Percentiles rank a stretch among this genome's conserved stretches.
Evolutionary conservation across 1,140 invertebrate genomes (phyloP).

Genomic region (Sitobion miscanthi): DNA sequence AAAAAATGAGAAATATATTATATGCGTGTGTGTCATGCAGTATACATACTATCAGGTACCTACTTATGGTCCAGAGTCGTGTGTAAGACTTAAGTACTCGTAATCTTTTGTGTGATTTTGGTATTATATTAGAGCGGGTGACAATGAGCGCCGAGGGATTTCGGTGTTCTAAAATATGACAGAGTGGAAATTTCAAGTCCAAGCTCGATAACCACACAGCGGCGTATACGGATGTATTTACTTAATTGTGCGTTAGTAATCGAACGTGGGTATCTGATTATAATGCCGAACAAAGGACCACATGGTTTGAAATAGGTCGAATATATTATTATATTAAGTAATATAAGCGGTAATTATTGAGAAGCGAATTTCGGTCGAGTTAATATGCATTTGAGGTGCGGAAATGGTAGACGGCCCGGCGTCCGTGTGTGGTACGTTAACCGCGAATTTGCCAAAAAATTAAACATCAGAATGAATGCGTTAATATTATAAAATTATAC

Average conservation of each 20-base stretch:
- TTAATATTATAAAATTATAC: neutral
- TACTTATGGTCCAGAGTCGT: neutral
- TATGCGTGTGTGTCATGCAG: neutral
- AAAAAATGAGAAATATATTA: neutral
- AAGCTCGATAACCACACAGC: neutral
- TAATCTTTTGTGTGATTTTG: neutral
- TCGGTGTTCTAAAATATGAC: neutral
- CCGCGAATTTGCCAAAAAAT: neutral
- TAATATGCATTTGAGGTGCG: neutral
- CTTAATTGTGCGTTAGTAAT: conserved; percentile 1
- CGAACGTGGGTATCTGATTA: neutral
- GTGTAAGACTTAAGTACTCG: neutral
- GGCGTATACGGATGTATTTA: neutral
- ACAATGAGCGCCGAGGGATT: neutral
- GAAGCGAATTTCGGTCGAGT: neutral
- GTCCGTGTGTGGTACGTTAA: neutral
- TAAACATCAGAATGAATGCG: neutral
- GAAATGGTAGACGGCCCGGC: neutral
- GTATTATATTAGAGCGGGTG: neutral
- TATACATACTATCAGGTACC: neutral
- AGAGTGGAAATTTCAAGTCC: neutral
- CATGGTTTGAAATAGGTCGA: neutral
- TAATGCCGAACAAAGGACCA: neutral
- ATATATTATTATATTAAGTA: neutral
- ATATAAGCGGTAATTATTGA: neutral